Base-by-base conservation (phyloP, 2,888 invertebrate genomes). In the Synanthedon formicaeformis region DNA sequence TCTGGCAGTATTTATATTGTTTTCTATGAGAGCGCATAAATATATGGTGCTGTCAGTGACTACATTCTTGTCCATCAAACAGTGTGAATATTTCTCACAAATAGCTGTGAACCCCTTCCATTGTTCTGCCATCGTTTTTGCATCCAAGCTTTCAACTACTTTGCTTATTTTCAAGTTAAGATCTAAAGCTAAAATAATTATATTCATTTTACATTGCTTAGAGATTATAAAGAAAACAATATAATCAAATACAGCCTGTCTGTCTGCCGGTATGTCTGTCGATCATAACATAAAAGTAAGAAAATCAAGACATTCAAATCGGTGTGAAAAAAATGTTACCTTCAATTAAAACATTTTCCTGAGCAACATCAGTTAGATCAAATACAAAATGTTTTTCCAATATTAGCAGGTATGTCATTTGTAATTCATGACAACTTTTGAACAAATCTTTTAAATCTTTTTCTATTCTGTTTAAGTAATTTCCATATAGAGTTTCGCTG, bases 51-150 rank as follows among this genome's bases (percentile, higher is more conserved):
- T 73, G 18, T 76, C 67, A 40, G 67, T 66, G 56, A 74, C 78
- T 18, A 82, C 61, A 13, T 61, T 59, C 57, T 69, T 73, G 50
- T 84, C 73, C 48, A 62, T 61, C 16, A 89, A 61, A 53, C 62
- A 60, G 5, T 54, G 60, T 0, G 76, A 72, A 69, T 89, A 80
- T 65, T 88, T 88, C 49, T 88, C 83, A 66, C 83, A 82, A 23
- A 90, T 67, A 34, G 67, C 59, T 4, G 75, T 77, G 59, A 77
- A 88, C 0, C 79, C 83, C 60, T 89, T 90, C 89, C 89, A 90
- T 59, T 89, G 89, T 51, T 88, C 88, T 0, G 86, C 87, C 82
- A 89, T 82, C 0, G 88, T 85, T 62, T 89, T 90, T 0, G 88
- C 74, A 67, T 89, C 90, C 50, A 90, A 65, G 2, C 69, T 71